Conservation (phyloP, 53 echinoderm and acorn worm species). For the Crossaster papposus region DNA sequence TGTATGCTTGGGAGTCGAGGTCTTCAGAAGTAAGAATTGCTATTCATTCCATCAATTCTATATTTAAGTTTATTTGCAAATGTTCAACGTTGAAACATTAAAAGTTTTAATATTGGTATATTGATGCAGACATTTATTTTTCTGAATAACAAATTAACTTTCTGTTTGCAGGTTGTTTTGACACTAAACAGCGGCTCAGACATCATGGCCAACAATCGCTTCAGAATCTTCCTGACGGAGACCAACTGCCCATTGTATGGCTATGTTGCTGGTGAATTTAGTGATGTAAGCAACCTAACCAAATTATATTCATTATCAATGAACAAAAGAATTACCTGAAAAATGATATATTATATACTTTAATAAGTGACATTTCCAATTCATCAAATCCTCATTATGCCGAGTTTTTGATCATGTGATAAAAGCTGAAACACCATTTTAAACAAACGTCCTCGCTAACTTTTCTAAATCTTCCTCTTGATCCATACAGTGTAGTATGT, state of each 20-base stretch:
- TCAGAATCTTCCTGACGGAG: constrained; percentile 25
- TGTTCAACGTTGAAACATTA: too few relatives aligned
- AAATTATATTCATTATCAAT: too few relatives aligned
- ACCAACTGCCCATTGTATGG: constrained; percentile 40
- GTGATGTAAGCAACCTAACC: constrained; percentile 17
- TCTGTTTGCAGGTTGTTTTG: not conserved
- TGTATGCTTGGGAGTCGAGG: constrained; percentile 30
- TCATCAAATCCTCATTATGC: too few relatives aligned
- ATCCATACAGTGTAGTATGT: constrained; percentile 69
- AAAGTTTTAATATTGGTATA: too few relatives aligned
- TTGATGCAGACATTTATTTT: too few relatives aligned
- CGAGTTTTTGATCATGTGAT: too few relatives aligned
- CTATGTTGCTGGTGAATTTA: constrained; percentile 19
- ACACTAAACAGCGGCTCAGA: constrained; percentile 21
- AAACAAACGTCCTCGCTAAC: too few relatives aligned
- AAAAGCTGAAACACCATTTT: too few relatives aligned
- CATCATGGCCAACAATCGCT: not conserved
- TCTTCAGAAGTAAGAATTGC: constrained; percentile 30
- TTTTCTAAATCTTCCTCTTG: not conserved
- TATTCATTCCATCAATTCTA: not conserved
- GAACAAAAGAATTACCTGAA: too few relatives aligned
- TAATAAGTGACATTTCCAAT: too few relatives aligned
- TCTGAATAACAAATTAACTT: too few relatives aligned
- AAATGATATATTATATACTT: too few relatives aligned
- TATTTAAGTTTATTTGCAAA: not conserved